phyloP scores from a whole-genome alignment of 2,797 vertebrate species.

The Onychomys arenicola region DNA sequence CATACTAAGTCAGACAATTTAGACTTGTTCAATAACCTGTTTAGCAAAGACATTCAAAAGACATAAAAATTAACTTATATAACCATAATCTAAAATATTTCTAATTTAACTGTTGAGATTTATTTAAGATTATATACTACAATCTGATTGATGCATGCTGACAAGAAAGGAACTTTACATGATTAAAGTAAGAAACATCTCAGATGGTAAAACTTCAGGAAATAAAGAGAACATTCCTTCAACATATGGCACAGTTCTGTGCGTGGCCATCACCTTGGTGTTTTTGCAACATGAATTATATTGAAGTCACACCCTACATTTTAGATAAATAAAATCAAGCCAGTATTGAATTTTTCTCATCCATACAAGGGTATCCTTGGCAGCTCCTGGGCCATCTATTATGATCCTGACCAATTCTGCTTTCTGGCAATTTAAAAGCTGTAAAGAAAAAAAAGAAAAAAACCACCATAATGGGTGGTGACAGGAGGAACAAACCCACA shows the following conservation, averaged over 20 bases:
- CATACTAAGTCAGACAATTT: constrained; percentile 25
- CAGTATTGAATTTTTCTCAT: constrained; percentile 79
- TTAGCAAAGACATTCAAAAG: constrained; percentile 55
- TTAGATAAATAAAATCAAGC: constrained; percentile 84
- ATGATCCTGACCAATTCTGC: constrained; percentile 81
- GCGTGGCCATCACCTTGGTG: constrained; percentile 69
- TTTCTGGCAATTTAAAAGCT: constrained; percentile 84
- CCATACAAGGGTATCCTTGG: constrained; percentile 74
- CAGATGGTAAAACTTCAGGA: constrained; percentile 59
- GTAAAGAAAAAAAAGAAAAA: constrained; percentile 76
- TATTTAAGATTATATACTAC: constrained; percentile 62
- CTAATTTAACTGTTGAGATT: constrained; percentile 25
- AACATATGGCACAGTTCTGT: constrained; percentile 72
- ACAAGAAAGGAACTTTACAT: constrained; percentile 60
- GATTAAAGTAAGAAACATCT: constrained; percentile 63
- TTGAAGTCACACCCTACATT: constrained; percentile 74
- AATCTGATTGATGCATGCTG: constrained; percentile 53
- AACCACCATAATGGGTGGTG: constrained; percentile 77
- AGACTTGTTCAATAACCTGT: neutral
- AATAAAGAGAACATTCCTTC: constrained; percentile 62
- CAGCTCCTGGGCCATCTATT: constrained; percentile 82
- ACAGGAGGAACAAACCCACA: constrained; percentile 84
- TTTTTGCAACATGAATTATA: constrained; percentile 80
- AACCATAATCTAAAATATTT: constrained; percentile 57
- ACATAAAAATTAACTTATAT: constrained; percentile 62